Conservation (phyloP, 2,113 vertebrate species). For the Micronycteris hirsuta region DNA sequence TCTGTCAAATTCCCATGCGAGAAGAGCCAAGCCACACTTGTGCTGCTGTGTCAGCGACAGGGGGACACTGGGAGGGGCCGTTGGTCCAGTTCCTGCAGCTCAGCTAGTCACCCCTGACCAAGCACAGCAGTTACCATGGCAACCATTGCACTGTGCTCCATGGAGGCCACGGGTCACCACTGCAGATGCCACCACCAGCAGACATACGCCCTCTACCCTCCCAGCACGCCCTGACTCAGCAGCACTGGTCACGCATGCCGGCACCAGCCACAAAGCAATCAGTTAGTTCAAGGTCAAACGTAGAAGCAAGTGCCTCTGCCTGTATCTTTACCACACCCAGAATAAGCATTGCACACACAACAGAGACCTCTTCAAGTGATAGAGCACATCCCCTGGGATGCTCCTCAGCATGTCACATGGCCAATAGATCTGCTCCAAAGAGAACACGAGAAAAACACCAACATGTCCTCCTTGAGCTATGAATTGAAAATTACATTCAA, state of each 20-base stretch:
- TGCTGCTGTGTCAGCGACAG: not conserved
- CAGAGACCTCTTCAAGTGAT: not conserved
- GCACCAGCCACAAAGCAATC: not conserved
- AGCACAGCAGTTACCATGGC: slow-evolving; percentile 51
- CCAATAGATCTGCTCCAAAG: not conserved
- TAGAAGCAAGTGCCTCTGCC: not conserved
- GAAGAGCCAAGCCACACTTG: not conserved
- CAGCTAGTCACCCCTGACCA: slow-evolving; percentile 60
- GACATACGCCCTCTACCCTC: not conserved
- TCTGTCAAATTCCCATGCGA: not conserved
- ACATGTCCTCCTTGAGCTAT: not conserved
- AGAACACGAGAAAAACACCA: not conserved
- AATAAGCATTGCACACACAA: not conserved
- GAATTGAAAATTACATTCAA: not conserved
- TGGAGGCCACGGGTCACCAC: slow-evolving; percentile 47
- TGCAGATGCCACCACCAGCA: slow-evolving; percentile 48
- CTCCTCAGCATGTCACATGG: not conserved
- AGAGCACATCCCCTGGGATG: not conserved
- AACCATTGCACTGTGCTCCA: slow-evolving; percentile 49
- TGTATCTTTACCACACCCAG: not conserved
- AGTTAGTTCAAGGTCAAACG: not conserved
- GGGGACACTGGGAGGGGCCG: not conserved
- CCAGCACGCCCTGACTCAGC: slow-evolving; percentile 41
- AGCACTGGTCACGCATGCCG: not conserved
- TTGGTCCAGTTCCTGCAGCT: slow-evolving; percentile 14